Conservation (phyloP, 2,888 invertebrate species). For the Agriopis marginaria region DNA sequence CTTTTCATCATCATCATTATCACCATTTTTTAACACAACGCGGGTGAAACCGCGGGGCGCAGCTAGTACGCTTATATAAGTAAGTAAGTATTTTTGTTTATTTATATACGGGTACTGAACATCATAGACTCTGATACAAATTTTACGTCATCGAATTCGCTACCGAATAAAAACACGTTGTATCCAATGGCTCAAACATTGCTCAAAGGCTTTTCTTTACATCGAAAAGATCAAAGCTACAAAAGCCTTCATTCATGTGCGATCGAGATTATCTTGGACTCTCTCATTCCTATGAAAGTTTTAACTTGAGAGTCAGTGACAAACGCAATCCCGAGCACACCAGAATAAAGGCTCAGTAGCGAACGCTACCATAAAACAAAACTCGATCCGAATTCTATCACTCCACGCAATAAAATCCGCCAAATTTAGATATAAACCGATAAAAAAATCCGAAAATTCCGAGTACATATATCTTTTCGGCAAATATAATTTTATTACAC, state of each 20-base stretch:
- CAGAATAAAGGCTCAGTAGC: background rate
- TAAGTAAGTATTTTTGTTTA: background rate
- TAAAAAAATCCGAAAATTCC: constrained; percentile 41
- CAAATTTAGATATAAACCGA: constrained; percentile 44
- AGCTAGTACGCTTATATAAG: too few relatives aligned
- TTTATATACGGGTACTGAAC: constrained; percentile 2
- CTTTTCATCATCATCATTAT: too few relatives aligned
- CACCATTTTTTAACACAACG: too few relatives aligned
- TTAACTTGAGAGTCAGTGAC: too few relatives aligned
- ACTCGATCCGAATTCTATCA: constrained; percentile 38
- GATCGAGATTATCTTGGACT: background rate
- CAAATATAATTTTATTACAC: constrained; percentile 73
- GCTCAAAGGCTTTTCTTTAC: constrained; percentile 19
- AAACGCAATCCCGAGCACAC: background rate
- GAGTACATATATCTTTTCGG: constrained; percentile 48
- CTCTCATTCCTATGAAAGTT: background rate
- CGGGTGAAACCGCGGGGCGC: too few relatives aligned
- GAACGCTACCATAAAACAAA: constrained; percentile 36
- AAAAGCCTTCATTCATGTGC: background rate
- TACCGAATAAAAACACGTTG: constrained; percentile 20
- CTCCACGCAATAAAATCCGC: constrained; percentile 37
- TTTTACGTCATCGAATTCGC: constrained; percentile 9
- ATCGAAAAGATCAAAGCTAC: constrained; percentile 24
- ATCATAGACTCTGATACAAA: constrained; percentile 4
- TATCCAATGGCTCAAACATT: constrained; percentile 19